Conservation (phyloP, 2,797 vertebrate genomes). For the Gallirallus australis region DNA sequence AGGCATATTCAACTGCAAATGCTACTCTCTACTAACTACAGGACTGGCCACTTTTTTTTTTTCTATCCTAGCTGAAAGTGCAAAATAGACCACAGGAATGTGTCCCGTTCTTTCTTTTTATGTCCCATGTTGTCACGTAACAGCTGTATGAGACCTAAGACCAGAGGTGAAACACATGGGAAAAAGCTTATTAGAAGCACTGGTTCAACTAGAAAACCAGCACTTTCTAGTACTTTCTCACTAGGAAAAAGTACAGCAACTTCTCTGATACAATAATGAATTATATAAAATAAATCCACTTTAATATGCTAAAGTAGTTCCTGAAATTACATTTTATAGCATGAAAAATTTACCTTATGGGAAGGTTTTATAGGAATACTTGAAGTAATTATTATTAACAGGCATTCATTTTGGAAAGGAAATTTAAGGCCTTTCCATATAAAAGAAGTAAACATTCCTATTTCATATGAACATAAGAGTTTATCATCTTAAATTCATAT, state of each 20-base stretch:
- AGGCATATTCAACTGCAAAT: conserved; percentile 18
- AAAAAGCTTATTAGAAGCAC: background rate
- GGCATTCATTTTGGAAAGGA: background rate
- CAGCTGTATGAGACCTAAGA: conserved; percentile 13
- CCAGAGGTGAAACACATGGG: background rate
- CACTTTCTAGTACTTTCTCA: background rate
- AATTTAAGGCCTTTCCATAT: background rate
- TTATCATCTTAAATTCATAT: background rate
- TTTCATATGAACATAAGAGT: background rate
- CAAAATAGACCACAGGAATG: background rate
- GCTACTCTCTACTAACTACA: background rate
- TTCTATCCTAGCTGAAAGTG: background rate
- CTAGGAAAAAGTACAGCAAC: background rate
- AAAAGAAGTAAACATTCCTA: background rate
- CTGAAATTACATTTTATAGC: background rate
- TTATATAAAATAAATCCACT: background rate
- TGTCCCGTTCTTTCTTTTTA: background rate
- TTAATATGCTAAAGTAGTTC: background rate
- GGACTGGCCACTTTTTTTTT: background rate
- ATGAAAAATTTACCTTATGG: background rate
- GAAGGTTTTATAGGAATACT: conserved; percentile 1
- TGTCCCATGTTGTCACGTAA: conserved; percentile 3
- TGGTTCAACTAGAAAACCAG: background rate
- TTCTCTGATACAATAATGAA: background rate
- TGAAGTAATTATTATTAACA: background rate